Percentiles rank a stretch among this genome's conserved stretches.
Conservation (phyloP, 2,113 vertebrate species). For the Motacilla alba region DNA sequence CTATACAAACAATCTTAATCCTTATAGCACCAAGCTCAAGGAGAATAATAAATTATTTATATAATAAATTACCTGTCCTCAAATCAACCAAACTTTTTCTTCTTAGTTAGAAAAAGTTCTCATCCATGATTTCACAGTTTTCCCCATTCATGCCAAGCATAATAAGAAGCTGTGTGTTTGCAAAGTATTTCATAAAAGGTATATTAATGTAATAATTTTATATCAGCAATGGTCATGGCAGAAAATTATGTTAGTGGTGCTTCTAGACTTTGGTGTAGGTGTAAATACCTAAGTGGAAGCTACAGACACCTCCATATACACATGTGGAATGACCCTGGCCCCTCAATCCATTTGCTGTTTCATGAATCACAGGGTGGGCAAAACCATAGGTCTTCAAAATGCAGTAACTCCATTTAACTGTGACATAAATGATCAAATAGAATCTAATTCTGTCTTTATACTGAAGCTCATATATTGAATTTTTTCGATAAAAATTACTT, state of each 20-base stretch:
- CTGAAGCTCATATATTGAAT: neutral
- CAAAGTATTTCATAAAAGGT: neutral
- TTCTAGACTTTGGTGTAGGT: neutral
- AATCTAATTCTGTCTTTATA: neutral
- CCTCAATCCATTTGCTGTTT: neutral
- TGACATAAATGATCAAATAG: neutral
- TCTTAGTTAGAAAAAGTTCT: neutral
- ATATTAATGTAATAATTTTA: neutral
- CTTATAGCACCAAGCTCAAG: neutral
- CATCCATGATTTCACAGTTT: neutral
- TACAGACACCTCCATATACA: rapidly evolving
- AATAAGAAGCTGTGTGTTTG: neutral
- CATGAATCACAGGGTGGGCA: rapidly evolving
- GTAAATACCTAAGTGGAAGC: rapidly evolving
- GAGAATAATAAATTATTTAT: neutral
- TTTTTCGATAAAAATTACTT: neutral
- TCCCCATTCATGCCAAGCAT: neutral
- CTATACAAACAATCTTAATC: neutral
- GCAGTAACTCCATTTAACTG: neutral
- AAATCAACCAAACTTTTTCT: neutral
- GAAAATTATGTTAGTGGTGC: neutral
- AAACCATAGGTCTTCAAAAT: neutral
- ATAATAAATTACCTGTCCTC: neutral
- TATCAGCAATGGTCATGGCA: neutral
- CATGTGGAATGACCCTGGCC: neutral